Evolutionary conservation across 1,140 invertebrate genomes (phyloP), one percentile per base, ranked within the genome.

Genomic region (Euwallacea similis): DNA sequence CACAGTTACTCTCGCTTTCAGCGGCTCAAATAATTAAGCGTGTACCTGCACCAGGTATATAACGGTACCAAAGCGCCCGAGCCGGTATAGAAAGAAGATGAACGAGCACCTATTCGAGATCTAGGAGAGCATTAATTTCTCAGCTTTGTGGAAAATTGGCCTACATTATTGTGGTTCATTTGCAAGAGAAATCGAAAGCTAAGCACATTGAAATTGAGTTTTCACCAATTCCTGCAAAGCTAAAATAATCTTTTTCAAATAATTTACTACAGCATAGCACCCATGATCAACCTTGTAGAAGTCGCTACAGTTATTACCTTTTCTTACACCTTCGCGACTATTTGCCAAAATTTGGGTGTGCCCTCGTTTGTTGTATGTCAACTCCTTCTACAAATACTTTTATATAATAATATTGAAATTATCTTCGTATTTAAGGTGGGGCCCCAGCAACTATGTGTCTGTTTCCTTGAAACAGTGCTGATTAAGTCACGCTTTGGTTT

Each of bases 1-100:
- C 66, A 68, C 66, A 68, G 66, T 68, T 60, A 68, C 66, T 68
- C 55, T 68, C 66, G 66, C 56, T 68, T 68, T 68, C 66, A 59
- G 42, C 44, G 64, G 53, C 50, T 42, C 10, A 46, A 50, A 68
- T 60, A 60, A 68, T 68, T 60, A 68, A 60, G 15, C 54, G 33
- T 33, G 21, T 44, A 54, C 7, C 46, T 62, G 41, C 60, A 56
- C 16, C 16, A 50, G 56, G 56, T 59, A 33, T 13, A 11, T 63
- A 65, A 65, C 63, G 63, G 63, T 65, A 65, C 33, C 46, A 15
- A 33, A 33, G 21, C 21, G 21, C 21, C 21, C 21, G 21, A 33
- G 21, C 21, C 21, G 21, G 21, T 33, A 33, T 33, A 33, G 21
- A 33, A 33, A 33, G 21, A 33, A 33, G 21, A 33, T 33, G 21